Conservation (phyloP, 1,140 invertebrate genomes). For the Ectropis grisescens region DNA sequence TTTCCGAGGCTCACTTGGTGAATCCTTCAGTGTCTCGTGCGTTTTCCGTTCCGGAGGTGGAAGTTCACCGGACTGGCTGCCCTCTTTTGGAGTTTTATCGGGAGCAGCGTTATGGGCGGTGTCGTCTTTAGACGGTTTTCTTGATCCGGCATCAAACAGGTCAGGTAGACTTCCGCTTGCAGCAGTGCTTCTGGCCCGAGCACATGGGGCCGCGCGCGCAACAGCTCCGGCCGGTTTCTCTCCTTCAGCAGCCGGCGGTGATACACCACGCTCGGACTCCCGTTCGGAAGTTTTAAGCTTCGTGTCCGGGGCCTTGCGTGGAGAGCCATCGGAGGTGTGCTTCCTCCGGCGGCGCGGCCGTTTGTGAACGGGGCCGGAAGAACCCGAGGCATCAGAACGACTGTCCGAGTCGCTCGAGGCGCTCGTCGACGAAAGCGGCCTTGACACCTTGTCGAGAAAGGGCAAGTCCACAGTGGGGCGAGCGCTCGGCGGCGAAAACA, state of each 20-base stretch:
- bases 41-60: slow-evolving; percentile 78
- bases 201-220: slow-evolving; percentile 68
- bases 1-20: slow-evolving; percentile 19
- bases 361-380: slow-evolving; percentile 46
- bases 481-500: slow-evolving; percentile 59
- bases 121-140: slow-evolving; percentile 72
- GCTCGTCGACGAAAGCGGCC: slow-evolving; percentile 66
- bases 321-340: slow-evolving; percentile 53
- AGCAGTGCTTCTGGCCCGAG: slow-evolving; percentile 76
- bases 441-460: slow-evolving; percentile 75
- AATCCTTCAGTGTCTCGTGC: slow-evolving; percentile 70
- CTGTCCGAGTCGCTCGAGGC: slow-evolving; percentile 66
- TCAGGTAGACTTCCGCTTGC: slow-evolving; percentile 74
- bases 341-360: slow-evolving; percentile 48
- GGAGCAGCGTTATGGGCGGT: slow-evolving; percentile 28
- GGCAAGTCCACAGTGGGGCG: slow-evolving; percentile 70
- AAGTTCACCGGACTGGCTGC: slow-evolving; percentile 71
- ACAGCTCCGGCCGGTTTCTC: slow-evolving; percentile 76
- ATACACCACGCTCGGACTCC: slow-evolving; percentile 80
- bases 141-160: slow-evolving; percentile 71
- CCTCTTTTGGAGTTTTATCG: slow-evolving; percentile 67
- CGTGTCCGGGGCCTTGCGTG: slow-evolving; percentile 82
- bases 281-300: slow-evolving; percentile 90
- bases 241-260: slow-evolving; percentile 80
- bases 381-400: slow-evolving; percentile 47